These are phyloP conservation scores for Phalloptychus januarius DNA, from an alignment of 2,797 vertebrate species.

Conservation along the genomic window DNA sequence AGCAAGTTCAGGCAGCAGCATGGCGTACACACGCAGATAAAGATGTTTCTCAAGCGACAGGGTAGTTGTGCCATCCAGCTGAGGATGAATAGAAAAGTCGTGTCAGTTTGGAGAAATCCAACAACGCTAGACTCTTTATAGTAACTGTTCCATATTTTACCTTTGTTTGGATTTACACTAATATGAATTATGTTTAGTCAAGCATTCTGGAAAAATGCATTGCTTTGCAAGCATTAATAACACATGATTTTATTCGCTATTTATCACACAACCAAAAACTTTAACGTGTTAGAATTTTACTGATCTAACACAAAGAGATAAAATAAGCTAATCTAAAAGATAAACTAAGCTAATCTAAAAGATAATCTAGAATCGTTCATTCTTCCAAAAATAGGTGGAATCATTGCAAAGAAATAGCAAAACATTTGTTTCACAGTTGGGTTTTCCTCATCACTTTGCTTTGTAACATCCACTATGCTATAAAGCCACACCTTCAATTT, in stretches of 20 bases:
- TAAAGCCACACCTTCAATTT: not conserved
- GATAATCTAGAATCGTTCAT: too few relatives aligned
- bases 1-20: constrained; percentile 59
- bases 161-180: not conserved
- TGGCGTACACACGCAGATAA: constrained; percentile 63
- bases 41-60: constrained; percentile 39
- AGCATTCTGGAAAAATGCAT: not conserved
- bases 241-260: not conserved
- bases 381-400: too few relatives aligned
- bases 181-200: too few relatives aligned
- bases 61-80: constrained; percentile 68
- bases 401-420: not conserved
- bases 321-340: not conserved
- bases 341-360: too few relatives aligned
- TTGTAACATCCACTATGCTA: not conserved
- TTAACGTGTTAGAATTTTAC: not conserved
- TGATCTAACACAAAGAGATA: not conserved
- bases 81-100: constrained; percentile 18
- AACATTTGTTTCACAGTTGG: not conserved
- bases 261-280: not conserved
- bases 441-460: not conserved
- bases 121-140: not conserved
- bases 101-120: constrained; percentile 9
- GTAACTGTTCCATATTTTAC: not conserved
- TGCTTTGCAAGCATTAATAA: not conserved